Evolutionary conservation across 2,888 invertebrate genomes (phyloP), one percentile per base, ranked within the genome.

Genomic region (Desoria tigrina): DNA sequence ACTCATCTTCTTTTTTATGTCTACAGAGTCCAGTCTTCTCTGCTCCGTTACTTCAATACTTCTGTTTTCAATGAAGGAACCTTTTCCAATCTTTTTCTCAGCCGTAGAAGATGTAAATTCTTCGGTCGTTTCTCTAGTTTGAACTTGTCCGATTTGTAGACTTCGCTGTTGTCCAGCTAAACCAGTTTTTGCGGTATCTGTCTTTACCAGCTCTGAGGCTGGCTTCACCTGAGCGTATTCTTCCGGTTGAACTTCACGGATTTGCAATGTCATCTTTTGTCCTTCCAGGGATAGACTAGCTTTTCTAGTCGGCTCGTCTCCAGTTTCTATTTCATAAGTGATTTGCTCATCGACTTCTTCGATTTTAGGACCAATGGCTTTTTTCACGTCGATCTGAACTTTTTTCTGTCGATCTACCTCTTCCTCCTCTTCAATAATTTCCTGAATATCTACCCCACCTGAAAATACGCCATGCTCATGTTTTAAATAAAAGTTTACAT

Each of bases 281-380:
- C 27, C 60, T 51, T 24, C 9, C 21, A 24, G 24, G 2, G 3
- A 18, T 24, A 45, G 24, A 6, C 23, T 60, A 14, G 32, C 50
- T 21, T 49, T 50, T n/a, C 4, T n/a, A 18, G 28, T 37, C 7
- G 51, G 14, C 24, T 23, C 24, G 7, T 14, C 18, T 14, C 6
- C 23, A 14, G 3, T 4, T 7, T 26, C 7, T 21, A 51, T 51
- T 21, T 51, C 51, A 51, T 24, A 26, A 11, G 21, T n/a, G 2
- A 59, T 67, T 50, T 63, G 65, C 11, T 72, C 69, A n/a, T 45
- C 57, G 1, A 68, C 53, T n/a, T 71, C 71, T 16, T 66, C 71
- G 2, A 62, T 55, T 21, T 63, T 60, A 11, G 51, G 56, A n/a
- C 62, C 62, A 32, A 55, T 49, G 1, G 56, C 26, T 26, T 63